A percentile compares a stretch with the other conserved stretches of the same genome.
Evolutionary conservation across 2,888 invertebrate species (phyloP).

Genomic region (Chorisops tibialis): DNA sequence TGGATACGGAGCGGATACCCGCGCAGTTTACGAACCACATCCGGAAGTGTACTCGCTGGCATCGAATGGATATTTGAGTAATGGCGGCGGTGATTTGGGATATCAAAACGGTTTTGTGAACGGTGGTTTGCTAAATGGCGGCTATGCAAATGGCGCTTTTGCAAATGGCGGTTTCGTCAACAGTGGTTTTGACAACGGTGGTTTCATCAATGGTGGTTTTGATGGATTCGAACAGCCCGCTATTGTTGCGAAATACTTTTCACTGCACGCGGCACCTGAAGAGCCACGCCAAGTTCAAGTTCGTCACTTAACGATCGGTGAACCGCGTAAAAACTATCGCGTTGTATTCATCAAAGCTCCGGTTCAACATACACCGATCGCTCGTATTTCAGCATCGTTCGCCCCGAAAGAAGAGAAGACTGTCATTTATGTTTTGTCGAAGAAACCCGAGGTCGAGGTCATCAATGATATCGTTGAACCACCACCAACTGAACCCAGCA

Average conservation of each 20-base stretch:
- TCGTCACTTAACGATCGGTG: constrained; percentile 28
- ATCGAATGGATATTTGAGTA: not conserved
- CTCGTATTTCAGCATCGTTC: constrained; percentile 30
- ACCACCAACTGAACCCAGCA: constrained; percentile 41
- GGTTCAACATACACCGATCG: constrained; percentile 6
- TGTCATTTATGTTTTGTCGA: constrained; percentile 48
- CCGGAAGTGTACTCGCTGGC: not conserved
- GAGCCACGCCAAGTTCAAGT: constrained; percentile 29
- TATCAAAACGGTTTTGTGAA: not conserved
- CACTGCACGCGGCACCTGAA: constrained; percentile 35
- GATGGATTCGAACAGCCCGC: constrained; percentile 18
- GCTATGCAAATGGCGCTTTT: too few relatives aligned
- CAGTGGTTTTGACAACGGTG: not conserved
- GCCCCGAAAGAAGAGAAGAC: constrained; percentile 51
- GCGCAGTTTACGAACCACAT: not conserved
- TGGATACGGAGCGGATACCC: not conserved
- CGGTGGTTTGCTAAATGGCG: too few relatives aligned
- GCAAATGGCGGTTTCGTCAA: not conserved
- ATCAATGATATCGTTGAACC: constrained; percentile 44
- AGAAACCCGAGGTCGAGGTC: constrained; percentile 44
- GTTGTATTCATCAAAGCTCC: constrained; percentile 37
- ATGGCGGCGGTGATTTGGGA: not conserved
- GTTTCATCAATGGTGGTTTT: constrained; percentile 4
- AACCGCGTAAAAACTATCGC: constrained; percentile 33
- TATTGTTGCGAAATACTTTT: constrained; percentile 34